A percentile compares a stretch with the other conserved stretches of the same genome.
Conservation (phyloP, 2,888 invertebrate species). For the Prenolepis imparis region DNA sequence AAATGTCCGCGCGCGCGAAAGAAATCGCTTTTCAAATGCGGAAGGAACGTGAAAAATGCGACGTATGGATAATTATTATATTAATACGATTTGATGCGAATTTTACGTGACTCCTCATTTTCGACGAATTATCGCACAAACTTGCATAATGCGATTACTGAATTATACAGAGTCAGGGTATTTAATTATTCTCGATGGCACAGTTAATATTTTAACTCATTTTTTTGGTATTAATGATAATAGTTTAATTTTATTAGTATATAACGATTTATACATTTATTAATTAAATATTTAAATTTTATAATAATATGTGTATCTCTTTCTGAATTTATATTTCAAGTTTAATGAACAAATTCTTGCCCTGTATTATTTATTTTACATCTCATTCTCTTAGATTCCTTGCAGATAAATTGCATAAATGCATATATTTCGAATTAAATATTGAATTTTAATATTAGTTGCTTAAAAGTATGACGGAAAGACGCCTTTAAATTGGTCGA, state of each 20-base stretch:
- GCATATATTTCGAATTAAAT: conserved; percentile 3
- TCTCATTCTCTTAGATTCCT: neutral
- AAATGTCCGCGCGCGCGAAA: conserved; percentile 31
- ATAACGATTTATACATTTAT: conserved; percentile 29
- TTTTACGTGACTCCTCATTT: conserved; percentile 18
- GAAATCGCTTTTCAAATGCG: conserved; percentile 19
- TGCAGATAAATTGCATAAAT: neutral
- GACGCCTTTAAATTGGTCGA: neutral
- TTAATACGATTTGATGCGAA: conserved; percentile 16
- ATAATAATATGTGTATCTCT: neutral
- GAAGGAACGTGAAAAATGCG: neutral
- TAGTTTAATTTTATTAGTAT: conserved; percentile 14
- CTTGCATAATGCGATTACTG: conserved; percentile 39
- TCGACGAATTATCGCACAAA: conserved; percentile 21
- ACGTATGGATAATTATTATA: conserved; percentile 19
- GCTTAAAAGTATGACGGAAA: conserved; percentile 31
- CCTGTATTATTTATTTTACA: neutral
- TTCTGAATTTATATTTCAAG: conserved; percentile 3
- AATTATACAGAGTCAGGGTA: conserved; percentile 27
- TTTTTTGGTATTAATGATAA: conserved; percentile 26
- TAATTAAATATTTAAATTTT: conserved; percentile 6
- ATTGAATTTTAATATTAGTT: neutral
- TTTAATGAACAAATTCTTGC: neutral
- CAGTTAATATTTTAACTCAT: conserved; percentile 20
- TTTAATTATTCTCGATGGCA: conserved; percentile 34